Conservation (phyloP, 2,888 invertebrate genomes). For the Entomobrya multifasciata region DNA sequence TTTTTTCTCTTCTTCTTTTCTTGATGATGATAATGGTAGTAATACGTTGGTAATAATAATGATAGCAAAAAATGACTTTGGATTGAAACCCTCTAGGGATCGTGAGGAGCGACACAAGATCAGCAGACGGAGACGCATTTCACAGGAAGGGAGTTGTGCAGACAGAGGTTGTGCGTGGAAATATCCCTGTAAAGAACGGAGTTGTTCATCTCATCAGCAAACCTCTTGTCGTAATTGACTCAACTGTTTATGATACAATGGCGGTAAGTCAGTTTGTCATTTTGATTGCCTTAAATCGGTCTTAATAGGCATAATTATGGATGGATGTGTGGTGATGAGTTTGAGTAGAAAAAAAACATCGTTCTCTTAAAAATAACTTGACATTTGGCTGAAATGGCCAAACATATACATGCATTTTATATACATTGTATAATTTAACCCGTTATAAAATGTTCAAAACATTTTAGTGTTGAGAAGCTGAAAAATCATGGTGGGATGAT, state of each 20-base stretch:
- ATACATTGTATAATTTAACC: background rate
- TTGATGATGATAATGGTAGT: conserved; percentile 26
- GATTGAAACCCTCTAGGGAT: conserved; percentile 85
- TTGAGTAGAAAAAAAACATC: conserved; percentile 21
- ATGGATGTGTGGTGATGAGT: conserved; percentile 60
- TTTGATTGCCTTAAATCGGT: conserved; percentile 72
- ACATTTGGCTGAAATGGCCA: conserved; percentile 6
- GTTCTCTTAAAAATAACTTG: background rate
- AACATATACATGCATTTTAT: conserved; percentile 1
- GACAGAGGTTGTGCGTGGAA: conserved; percentile 92
- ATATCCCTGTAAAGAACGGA: conserved; percentile 95
- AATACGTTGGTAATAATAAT: conserved; percentile 21
- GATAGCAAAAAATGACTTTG: conserved; percentile 65
- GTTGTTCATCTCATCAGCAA: conserved; percentile 95
- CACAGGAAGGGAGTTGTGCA: conserved; percentile 92
- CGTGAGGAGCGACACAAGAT: conserved; percentile 91
- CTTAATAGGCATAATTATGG: conserved; percentile 72
- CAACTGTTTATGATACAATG: conserved; percentile 91
- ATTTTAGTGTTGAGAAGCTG: background rate
- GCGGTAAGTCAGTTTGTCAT: conserved; percentile 85
- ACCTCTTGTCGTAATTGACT: conserved; percentile 94
- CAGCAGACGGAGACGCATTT: conserved; percentile 86
- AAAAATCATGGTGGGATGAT: background rate
- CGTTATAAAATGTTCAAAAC: background rate
- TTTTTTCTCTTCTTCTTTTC: background rate